phyloP scores from a whole-genome alignment of 2,113 vertebrate species.

The Hyperopisus bebe region DNA sequence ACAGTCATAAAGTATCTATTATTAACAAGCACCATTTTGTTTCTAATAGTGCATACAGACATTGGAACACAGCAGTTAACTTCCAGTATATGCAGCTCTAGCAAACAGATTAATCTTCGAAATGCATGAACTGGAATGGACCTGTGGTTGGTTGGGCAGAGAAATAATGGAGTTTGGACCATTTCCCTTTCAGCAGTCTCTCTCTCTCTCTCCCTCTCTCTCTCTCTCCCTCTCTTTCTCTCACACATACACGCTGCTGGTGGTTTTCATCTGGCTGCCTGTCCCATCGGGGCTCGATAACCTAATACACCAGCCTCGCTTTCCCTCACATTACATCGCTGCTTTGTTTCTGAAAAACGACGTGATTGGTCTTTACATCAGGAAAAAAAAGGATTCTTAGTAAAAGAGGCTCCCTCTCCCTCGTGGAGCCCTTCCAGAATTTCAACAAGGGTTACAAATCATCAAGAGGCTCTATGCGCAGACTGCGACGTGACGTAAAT shows the following conservation, averaged over 20 bases:
- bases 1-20: not conserved
- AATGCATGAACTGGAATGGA: slow-evolving; percentile 2
- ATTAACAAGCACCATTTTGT: not conserved
- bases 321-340: not conserved
- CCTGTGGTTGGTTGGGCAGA: not conserved
- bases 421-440: not conserved
- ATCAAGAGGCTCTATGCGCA: not conserved
- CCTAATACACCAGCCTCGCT: not conserved
- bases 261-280: no score
- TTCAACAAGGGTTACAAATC: not conserved
- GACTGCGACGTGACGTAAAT: not conserved
- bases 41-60: not conserved
- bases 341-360: not conserved
- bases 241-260: not conserved
- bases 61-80: not conserved
- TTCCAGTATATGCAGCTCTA: not conserved
- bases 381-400: not conserved
- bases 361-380: not conserved
- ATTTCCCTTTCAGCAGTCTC: not conserved
- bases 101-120: not conserved
- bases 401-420: not conserved
- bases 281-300: not conserved
- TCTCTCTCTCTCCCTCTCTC: not conserved
- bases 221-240: not conserved
- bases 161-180: not conserved